Evolutionary conservation across 2,797 vertebrate genomes (phyloP).

Genomic region (Argyrosomus regius): DNA sequence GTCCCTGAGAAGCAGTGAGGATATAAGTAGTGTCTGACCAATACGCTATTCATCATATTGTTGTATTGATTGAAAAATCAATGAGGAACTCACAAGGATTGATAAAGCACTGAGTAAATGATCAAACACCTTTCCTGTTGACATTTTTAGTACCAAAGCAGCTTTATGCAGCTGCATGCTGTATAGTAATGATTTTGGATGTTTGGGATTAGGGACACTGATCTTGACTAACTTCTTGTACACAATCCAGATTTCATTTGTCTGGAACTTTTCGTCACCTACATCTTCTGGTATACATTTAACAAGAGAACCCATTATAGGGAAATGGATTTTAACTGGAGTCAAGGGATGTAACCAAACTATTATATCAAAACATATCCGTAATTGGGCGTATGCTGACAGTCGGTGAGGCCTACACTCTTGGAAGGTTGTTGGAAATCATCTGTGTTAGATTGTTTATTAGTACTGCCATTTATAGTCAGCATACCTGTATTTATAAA

Average conservation of each 20-base stretch:
- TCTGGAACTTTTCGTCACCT: neutral
- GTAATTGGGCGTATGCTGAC: neutral
- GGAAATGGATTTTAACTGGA: neutral
- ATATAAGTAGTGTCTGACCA: conserved; percentile 13
- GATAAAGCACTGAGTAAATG: conserved; percentile 28
- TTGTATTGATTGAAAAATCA: conserved; percentile 26
- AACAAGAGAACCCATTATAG: neutral
- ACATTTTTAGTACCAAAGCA: conserved; percentile 2
- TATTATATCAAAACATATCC: neutral
- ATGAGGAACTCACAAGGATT: conserved; percentile 23
- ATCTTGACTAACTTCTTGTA: neutral
- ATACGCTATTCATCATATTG: conserved; percentile 1
- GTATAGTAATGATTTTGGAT: neutral
- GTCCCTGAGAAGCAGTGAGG: neutral
- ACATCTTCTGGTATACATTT: neutral
- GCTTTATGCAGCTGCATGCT: conserved; percentile 1
- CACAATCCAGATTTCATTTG: neutral
- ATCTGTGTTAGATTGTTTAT: neutral
- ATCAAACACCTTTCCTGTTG: neutral
- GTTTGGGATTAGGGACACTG: neutral
- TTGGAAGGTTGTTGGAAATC: neutral
- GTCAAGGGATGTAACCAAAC: too few species aligned
- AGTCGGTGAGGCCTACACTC: neutral
- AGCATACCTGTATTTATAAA: neutral
- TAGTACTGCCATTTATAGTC: neutral